Evolutionary conservation across 2,797 vertebrate genomes (phyloP), one percentile per base, ranked within the genome.

Genomic region (Amblyraja radiata): DNA sequence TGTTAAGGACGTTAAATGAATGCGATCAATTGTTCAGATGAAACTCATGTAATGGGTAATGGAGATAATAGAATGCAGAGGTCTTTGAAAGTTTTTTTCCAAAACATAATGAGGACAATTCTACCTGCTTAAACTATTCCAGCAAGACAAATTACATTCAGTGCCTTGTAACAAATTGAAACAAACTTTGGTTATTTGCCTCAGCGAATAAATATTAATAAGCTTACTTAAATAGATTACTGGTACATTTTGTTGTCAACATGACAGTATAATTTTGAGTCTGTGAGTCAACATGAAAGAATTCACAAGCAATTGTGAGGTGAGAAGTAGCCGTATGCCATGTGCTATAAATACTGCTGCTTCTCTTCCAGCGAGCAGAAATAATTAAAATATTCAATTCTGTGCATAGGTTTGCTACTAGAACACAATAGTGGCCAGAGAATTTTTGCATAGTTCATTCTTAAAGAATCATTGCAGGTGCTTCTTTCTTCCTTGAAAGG

Each of bases 101-200:
- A 83, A 83, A 83, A 83, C 80, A 46, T 58, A 86, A 86, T 65
- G 61, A 63, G 61, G n/a, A 65, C 58, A 65, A 86, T 32, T 86
- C 58, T 32, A 86, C 63, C 83, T 32, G n/a, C n/a, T 86, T 58
- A 32, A 16, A 2, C 6, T 58, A 86, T 86, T 58, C 28, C 58
- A 86, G 63, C 83, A 65, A 18, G 61, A 14, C 28, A 86, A 65
- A 28, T 86, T 61, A 86, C 83, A 86, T 32, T 32, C 13, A 0
- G 61, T n/a, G 28, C 83, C n/a, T 86, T 86, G 83, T 63, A 65
- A 86, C 83, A 86, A 28, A 86, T 86, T 86, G 83, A 86, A 86
- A 86, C 28, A 86, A 28, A 25, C 83, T 86, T 86, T 86, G 14
- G 58, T 86, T 86, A 65, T 61, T 28, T 84, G 46, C 25, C 61